Conservation (phyloP, 2,888 invertebrate species). For the Neoaliturus tenellus region DNA sequence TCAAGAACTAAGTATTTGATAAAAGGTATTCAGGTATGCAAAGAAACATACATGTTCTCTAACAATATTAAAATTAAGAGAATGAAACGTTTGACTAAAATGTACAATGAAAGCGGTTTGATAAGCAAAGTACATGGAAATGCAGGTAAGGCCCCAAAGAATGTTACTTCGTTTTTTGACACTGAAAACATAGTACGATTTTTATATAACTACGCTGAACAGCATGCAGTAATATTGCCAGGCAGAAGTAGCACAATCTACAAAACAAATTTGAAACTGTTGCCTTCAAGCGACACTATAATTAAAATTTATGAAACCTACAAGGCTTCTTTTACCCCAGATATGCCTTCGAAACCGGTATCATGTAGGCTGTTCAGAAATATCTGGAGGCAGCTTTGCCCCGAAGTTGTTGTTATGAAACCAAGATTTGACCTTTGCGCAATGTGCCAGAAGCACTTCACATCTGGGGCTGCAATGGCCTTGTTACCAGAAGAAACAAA, state of each 20-base stretch:
- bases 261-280: constrained; percentile 38
- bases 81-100: constrained; percentile 34
- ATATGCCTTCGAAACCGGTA: constrained; percentile 10
- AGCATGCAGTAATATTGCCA: constrained; percentile 38
- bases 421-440: constrained; percentile 42
- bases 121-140: constrained; percentile 38
- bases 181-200: constrained; percentile 28
- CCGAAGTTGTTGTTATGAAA: constrained; percentile 31
- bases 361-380: constrained; percentile 2
- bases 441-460: constrained; percentile 5
- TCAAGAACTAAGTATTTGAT: not conserved
- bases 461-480: constrained; percentile 20
- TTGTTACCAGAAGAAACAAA: constrained; percentile 37
- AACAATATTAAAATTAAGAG: constrained; percentile 48
- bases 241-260: constrained; percentile 21
- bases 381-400: constrained; percentile 13
- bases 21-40: constrained; percentile 3
- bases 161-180: not conserved
- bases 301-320: constrained; percentile 27
- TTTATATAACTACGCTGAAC: constrained; percentile 46
- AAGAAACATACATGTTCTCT: constrained; percentile 42
- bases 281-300: constrained; percentile 38
- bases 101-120: constrained; percentile 43
- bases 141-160: not conserved
- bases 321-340: constrained; percentile 14